These are phyloP conservation scores for Drepana arcuata DNA, from an alignment of 1,140 invertebrate species.

Conservation along the genomic window DNA sequence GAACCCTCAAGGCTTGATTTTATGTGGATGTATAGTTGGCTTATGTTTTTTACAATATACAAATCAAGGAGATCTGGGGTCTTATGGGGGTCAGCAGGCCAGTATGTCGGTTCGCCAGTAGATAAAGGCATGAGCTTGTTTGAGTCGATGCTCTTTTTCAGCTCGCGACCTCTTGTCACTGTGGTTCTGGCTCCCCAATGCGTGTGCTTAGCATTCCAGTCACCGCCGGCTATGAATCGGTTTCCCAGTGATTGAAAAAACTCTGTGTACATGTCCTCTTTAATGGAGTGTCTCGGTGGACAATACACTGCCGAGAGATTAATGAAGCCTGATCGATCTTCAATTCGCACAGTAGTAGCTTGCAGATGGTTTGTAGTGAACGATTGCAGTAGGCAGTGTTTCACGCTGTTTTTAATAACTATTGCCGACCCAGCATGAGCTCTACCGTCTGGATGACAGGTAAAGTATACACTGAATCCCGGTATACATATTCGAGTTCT, in stretches of 20 bases:
- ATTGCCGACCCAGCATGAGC: slow-evolving; percentile 9
- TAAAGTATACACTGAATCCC: slow-evolving; percentile 6
- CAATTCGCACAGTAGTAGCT: slow-evolving; percentile 8
- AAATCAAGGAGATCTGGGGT: slow-evolving; percentile 18
- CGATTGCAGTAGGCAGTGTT: slow-evolving; percentile 5
- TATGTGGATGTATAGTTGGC: not conserved
- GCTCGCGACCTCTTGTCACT: slow-evolving; percentile 8
- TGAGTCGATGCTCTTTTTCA: not conserved
- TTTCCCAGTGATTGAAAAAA: slow-evolving; percentile 10
- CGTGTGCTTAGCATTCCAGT: slow-evolving; percentile 20
- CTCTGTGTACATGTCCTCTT: slow-evolving; percentile 1
- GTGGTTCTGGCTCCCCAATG: slow-evolving; percentile 12
- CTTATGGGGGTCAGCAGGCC: slow-evolving; percentile 14
- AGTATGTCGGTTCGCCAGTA: slow-evolving; percentile 14
- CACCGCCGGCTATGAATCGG: slow-evolving; percentile 13
- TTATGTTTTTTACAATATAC: slow-evolving; percentile 10
- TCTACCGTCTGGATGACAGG: slow-evolving; percentile 9
- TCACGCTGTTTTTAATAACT: slow-evolving; percentile 6
- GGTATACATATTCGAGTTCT: too few species aligned
- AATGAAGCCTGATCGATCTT: not conserved
- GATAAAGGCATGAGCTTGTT: slow-evolving; percentile 1
- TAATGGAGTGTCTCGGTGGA: slow-evolving; percentile 13
- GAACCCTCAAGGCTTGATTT: slow-evolving; percentile 8
- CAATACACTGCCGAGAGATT: slow-evolving; percentile 11
- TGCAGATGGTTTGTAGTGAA: slow-evolving; percentile 4